Conservation (phyloP, 2,888 invertebrate species). For the Hirtodrosophila confusa region DNA sequence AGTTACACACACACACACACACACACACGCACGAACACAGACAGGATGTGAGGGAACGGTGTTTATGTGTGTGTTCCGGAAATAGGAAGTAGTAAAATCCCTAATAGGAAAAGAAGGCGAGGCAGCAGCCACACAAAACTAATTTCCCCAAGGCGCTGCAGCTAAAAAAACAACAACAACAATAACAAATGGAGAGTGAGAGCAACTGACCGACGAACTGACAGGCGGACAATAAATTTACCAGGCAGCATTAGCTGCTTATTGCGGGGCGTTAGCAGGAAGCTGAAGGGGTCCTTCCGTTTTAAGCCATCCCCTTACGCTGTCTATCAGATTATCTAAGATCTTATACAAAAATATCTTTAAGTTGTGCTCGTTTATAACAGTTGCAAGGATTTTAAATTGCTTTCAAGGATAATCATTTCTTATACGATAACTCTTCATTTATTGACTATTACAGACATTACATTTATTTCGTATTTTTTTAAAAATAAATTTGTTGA, state of each 20-base stretch:
- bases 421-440: no score
- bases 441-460: no score
- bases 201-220: conserved; percentile 41
- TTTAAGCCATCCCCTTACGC: no score
- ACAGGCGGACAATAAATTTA: conserved; percentile 59
- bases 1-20: no score
- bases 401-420: no score
- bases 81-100: conserved; percentile 79
- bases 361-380: no score
- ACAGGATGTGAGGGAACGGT: conserved; percentile 27
- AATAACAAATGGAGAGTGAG: conserved; percentile 16
- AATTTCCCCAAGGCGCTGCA: conserved; percentile 79
- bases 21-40: conserved; percentile 14
- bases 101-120: conserved; percentile 77
- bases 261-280: conserved; percentile 24
- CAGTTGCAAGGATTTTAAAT: no score
- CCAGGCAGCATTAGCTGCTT: conserved; percentile 61
- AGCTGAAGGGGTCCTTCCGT: neutral
- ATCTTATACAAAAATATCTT: no score
- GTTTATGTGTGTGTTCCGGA: conserved; percentile 33
- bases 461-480: no score
- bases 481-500: no score
- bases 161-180: conserved; percentile 49
- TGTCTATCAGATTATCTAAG: no score
- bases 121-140: conserved; percentile 71